Percentiles rank a stretch among this genome's conserved stretches.
Evolutionary conservation across 2,797 vertebrate species (phyloP).

Genomic region (Tapera naevia): DNA sequence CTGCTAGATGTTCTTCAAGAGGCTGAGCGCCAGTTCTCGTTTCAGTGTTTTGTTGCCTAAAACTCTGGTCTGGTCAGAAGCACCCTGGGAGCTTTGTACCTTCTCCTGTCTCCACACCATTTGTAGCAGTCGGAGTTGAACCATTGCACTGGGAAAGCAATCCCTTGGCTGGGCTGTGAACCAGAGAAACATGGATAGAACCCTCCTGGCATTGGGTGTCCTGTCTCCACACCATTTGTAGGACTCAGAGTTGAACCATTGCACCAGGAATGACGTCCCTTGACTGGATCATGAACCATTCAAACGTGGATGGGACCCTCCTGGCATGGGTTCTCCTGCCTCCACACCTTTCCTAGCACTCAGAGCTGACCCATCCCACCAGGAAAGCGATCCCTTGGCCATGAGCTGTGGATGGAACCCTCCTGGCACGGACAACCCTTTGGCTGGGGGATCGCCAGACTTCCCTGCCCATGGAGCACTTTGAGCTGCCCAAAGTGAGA

Average conservation of each 20-base stretch:
- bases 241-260: too few species aligned
- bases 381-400: too few species aligned
- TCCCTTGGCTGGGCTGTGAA: too few species aligned
- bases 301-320: neutral
- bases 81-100: neutral
- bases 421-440: neutral
- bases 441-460: neutral
- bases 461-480: rapidly evolving
- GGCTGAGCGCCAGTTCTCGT: neutral
- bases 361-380: too few species aligned
- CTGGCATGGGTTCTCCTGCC: too few species aligned
- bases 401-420: too few species aligned
- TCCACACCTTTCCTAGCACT: too few species aligned
- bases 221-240: too few species aligned
- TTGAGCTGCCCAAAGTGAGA: neutral
- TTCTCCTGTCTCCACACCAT: neutral
- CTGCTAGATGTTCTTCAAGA: neutral
- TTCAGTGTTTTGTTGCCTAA: neutral
- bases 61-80: rapidly evolving
- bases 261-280: too few species aligned
- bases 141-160: too few species aligned
- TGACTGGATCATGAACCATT: neutral
- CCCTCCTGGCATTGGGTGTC: neutral
- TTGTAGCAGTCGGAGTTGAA: rapidly evolving
- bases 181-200: neutral